Evolutionary conservation across 2,888 invertebrate genomes (phyloP), one percentile per base, ranked within the genome.

Genomic region (Tuberolachnus salignus): DNA sequence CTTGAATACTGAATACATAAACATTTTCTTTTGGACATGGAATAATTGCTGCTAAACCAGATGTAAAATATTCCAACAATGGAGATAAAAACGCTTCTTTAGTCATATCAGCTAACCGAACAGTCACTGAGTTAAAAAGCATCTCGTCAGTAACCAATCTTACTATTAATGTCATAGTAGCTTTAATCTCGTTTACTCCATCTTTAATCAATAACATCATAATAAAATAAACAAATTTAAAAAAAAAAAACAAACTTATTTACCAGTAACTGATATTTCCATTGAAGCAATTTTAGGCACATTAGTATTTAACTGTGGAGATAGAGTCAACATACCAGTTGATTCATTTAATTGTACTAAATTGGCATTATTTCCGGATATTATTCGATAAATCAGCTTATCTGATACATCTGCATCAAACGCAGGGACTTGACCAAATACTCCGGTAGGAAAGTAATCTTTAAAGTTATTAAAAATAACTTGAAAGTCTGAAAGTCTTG

Each of bases 401-500:
- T 97, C 97, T 8, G 93, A 93, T 44, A 97, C 95, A 87, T 98
- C 98, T 14, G 96, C 97, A 86, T 98, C 98, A 84, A 90, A 92
- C 0, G 97, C 98, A 0, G 98, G 98, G 49, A 98, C 93, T 80
- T 90, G 89, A 0, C 97, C 97, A 83, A 98, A 94, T 0, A 94
- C 91, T 0, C 93, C 93, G n/a, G 92, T 92, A 0, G 97, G 97
- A 84, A 98, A 98, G 84, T 94, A 93, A 83, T 96, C 94, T 83
- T 92, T 92, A 85, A 93, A 98, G 84, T 98, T 98, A 86, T 98
- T 98, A 86, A 98, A 95, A 71, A 98, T 92, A 0, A 98, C 92
- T 82, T 87, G 86, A 84, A 98, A 98, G 84, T 98, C 96, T 83
- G 94, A 92, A 83, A 98, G 87, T 82, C 92, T 88, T 0, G 98